Conservation (phyloP, 2,797 vertebrate genomes). For the Typhlichthys subterraneus region DNA sequence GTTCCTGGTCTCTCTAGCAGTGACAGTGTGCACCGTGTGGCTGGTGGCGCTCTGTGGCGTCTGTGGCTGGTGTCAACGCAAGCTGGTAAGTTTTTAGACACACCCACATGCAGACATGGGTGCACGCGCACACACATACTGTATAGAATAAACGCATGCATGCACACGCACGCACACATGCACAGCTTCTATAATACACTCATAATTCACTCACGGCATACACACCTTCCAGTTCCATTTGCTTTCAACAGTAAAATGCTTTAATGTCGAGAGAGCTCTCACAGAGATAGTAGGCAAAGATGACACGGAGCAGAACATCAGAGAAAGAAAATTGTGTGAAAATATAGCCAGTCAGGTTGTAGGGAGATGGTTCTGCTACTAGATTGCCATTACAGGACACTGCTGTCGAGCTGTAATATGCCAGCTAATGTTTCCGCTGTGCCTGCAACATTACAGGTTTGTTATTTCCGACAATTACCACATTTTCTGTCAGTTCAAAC, state of each 20-base stretch:
- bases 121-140: neutral
- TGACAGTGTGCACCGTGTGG: conserved; percentile 96
- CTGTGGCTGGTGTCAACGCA: conserved; percentile 99
- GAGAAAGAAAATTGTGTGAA: conserved; percentile 19
- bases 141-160: neutral
- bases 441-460: neutral
- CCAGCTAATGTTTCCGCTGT: neutral
- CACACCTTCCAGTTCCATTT: conserved; percentile 33
- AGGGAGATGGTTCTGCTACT: conserved; percentile 7
- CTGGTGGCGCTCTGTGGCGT: conserved; percentile 96
- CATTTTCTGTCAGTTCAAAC: no score
- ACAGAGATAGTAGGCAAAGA: conserved; percentile 21
- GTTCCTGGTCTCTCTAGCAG: conserved; percentile 94
- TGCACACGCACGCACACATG: conserved; percentile 9
- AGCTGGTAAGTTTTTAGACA: conserved; percentile 87
- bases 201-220: conserved; percentile 30
- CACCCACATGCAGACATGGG: conserved; percentile 16
- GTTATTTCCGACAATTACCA: no score
- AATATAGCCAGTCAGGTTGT: conserved; percentile 20
- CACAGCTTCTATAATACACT: conserved; percentile 10
- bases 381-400: neutral
- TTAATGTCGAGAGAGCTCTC: conserved; percentile 30
- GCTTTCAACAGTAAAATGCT: conserved; percentile 31
- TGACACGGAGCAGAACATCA: neutral
- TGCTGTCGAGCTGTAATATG: neutral